Conservation (phyloP, 2,888 invertebrate genomes). For the Thera britannica region DNA sequence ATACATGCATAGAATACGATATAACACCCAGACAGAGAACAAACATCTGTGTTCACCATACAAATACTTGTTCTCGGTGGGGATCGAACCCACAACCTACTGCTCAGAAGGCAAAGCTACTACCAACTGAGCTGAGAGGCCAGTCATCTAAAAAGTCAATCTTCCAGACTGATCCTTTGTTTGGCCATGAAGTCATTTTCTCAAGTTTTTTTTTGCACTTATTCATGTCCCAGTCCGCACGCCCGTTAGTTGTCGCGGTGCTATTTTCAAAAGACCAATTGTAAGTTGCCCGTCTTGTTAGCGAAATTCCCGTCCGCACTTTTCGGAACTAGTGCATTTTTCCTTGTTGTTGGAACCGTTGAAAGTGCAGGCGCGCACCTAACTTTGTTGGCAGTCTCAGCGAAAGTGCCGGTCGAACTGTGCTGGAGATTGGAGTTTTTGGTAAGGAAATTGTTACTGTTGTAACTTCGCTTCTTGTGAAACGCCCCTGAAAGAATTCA, state of each 20-base stretch:
- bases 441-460: constrained; percentile 14
- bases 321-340: constrained; percentile 42
- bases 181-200: too few species aligned
- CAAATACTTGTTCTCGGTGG: too few species aligned
- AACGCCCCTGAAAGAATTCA: background rate
- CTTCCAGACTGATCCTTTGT: too few species aligned
- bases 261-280: constrained; percentile 48
- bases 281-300: constrained; percentile 46
- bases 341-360: constrained; percentile 32
- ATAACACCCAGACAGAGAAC: too few species aligned
- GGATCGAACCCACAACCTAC: too few species aligned
- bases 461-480: constrained; percentile 1
- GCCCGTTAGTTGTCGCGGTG: constrained; percentile 34
- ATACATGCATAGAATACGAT: too few species aligned
- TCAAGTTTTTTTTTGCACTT: too few species aligned
- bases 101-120: too few species aligned
- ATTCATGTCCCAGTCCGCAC: background rate
- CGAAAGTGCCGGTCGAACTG: constrained; percentile 22
- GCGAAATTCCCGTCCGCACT: constrained; percentile 41
- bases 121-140: too few species aligned
- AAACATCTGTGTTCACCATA: too few species aligned
- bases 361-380: constrained; percentile 30
- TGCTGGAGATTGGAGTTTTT: constrained; percentile 23
- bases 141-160: too few species aligned
- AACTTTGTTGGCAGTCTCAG: constrained; percentile 39